Evolutionary conservation across 2,888 invertebrate species (phyloP).

Genomic region (Xestia ashworthii): DNA sequence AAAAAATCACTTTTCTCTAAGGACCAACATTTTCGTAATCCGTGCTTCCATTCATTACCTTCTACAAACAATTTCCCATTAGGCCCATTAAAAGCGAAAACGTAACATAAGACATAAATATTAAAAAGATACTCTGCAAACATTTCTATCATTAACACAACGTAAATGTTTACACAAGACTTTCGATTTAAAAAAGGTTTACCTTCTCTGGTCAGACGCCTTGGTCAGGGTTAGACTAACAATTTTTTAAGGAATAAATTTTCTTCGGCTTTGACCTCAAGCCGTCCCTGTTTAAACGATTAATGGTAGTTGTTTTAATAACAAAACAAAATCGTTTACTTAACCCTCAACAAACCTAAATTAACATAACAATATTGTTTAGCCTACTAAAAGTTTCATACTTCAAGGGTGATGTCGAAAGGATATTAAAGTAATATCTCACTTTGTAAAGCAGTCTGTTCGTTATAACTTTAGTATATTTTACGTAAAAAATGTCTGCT

Average conservation of each 20-base stretch:
- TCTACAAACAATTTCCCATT: background rate
- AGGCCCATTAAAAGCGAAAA: background rate
- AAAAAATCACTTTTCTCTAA: background rate
- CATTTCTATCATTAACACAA: background rate
- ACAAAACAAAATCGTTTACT: constrained; percentile 16
- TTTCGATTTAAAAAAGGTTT: background rate
- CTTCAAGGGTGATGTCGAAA: background rate
- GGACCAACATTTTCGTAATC: background rate
- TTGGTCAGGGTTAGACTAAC: background rate
- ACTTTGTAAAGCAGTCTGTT: too few relatives aligned
- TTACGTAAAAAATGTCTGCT: background rate
- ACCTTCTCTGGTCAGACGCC: background rate
- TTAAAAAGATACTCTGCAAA: background rate
- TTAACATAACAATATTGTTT: constrained; percentile 1
- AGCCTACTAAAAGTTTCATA: background rate
- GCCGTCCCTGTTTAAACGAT: background rate
- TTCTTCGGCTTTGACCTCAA: background rate
- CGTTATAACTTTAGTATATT: background rate
- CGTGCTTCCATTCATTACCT: background rate
- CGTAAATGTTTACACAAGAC: constrained; percentile 4
- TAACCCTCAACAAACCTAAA: background rate
- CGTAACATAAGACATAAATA: background rate
- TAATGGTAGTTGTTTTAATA: constrained; percentile 6
- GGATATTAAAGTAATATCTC: background rate
- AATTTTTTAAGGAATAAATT: background rate